These are phyloP conservation scores for Perodicticus potto DNA, from an alignment of 2,797 vertebrate species.

Conservation along the genomic window DNA sequence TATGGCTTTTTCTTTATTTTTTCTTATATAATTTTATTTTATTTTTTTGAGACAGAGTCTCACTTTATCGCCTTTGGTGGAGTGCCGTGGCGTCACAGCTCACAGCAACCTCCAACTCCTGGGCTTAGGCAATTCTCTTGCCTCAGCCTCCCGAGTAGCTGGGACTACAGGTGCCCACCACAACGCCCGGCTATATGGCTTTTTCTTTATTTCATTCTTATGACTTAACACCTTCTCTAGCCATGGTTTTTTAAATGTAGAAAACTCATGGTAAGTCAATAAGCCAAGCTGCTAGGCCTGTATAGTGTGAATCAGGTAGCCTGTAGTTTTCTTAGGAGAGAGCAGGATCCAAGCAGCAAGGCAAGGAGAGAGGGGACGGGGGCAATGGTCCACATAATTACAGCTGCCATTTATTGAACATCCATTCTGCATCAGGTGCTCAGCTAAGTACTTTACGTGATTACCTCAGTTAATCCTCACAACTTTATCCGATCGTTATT, in stretches of 20 bases:
- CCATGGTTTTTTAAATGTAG: neutral
- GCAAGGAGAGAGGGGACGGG: neutral
- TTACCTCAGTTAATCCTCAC: neutral
- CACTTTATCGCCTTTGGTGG: too few species aligned
- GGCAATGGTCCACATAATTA: neutral
- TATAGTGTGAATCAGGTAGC: neutral
- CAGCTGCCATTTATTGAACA: neutral
- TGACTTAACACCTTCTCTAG: neutral
- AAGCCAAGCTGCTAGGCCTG: neutral
- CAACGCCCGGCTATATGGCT: neutral
- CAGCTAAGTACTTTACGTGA: neutral
- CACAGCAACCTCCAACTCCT: too few species aligned
- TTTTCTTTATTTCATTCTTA: conserved; percentile 20
- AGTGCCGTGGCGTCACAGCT: too few species aligned
- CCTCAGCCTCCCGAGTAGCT: too few species aligned
- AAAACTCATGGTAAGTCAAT: neutral
- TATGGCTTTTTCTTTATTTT: conserved; percentile 17
- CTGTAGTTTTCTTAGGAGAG: neutral
- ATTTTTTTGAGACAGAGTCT: too few species aligned
- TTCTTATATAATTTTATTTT: too few species aligned
- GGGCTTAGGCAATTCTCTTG: too few species aligned
- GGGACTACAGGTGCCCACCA: too few species aligned
- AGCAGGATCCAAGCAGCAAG: neutral
- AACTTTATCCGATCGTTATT: neutral
- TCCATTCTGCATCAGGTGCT: neutral